These are phyloP conservation scores for Oreochromis niloticus DNA, from an alignment of 2,113 vertebrate species.

Conservation along the genomic window DNA sequence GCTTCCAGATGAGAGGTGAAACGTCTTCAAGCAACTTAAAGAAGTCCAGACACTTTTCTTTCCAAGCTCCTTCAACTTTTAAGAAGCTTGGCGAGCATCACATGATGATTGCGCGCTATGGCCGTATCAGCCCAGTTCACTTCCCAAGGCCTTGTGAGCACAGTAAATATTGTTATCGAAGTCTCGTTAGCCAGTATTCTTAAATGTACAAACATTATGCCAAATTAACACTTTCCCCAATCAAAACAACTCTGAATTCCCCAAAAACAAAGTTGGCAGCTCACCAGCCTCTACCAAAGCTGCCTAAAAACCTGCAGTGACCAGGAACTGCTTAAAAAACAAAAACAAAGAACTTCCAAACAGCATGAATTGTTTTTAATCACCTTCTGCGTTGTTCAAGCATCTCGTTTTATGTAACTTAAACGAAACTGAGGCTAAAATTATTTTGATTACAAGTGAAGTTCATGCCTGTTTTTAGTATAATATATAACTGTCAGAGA, in stretches of 20 bases:
- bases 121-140: neutral
- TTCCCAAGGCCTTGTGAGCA: neutral
- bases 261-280: neutral
- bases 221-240: neutral
- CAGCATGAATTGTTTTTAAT: neutral
- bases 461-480: neutral
- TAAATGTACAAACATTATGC: neutral
- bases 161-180: fast-evolving
- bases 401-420: neutral
- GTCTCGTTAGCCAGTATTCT: neutral
- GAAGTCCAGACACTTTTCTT: neutral
- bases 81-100: neutral
- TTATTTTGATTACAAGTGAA: neutral
- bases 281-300: neutral
- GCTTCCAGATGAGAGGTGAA: neutral
- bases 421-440: neutral
- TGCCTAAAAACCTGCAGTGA: neutral
- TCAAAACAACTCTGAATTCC: neutral
- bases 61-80: fast-evolving
- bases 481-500: neutral
- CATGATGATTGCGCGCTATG: fast-evolving
- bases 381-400: neutral
- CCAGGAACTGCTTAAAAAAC: neutral
- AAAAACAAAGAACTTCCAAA: neutral
- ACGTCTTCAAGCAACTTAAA: neutral